Evolutionary conservation across 2,888 invertebrate species (phyloP), one percentile per base, ranked within the genome.

Genomic region (Blomia tropicalis): DNA sequence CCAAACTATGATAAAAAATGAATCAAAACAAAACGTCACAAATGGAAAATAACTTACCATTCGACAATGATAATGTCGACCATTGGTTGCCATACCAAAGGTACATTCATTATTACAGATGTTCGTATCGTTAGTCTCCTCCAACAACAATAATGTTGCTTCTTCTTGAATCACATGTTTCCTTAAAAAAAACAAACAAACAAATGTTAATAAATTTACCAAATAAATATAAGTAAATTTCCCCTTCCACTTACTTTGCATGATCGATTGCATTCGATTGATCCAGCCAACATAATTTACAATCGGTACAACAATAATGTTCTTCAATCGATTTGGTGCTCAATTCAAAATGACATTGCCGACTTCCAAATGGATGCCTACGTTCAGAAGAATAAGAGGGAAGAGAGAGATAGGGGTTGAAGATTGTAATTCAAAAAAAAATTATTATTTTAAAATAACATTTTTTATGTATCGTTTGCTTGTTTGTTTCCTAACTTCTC

Each of bases 81-180:
- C 84, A 67, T 83, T 83, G 68, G 82, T 79, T 11, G 19, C 58
- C 66, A 70, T 66, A 69, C 71, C 54, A 69, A 69, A 67, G 72
- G 73, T 27, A 63, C 67, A 43, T 69, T 66, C 41, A 51, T 36
- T 25, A 65, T 41, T 44, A 25, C 66, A 65, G 25, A 47, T 53
- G 5, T 53, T 63, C 5, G 60, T 58, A 29, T 65, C 65, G 30
- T 60, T 60, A 22, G 63, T 59, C 30, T 63, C 60, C 32, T 63
- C 80, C 72, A 81, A 81, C 71, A 83, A 83, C 2, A 84, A 82
- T 25, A 86, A 85, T 0, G 86, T 87, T 59, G 89, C 83, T 69
- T 85, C 82, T 71, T 86, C 87, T 73, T 90, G 88, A 64, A 87
- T 83, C 70, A 89, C 88, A 72, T 91, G 90, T 69, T 86, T 86